A percentile compares a stretch with the other conserved stretches of the same genome.
Conservation (phyloP, 2,113 vertebrate species). For the Pleuronectes platessa region DNA sequence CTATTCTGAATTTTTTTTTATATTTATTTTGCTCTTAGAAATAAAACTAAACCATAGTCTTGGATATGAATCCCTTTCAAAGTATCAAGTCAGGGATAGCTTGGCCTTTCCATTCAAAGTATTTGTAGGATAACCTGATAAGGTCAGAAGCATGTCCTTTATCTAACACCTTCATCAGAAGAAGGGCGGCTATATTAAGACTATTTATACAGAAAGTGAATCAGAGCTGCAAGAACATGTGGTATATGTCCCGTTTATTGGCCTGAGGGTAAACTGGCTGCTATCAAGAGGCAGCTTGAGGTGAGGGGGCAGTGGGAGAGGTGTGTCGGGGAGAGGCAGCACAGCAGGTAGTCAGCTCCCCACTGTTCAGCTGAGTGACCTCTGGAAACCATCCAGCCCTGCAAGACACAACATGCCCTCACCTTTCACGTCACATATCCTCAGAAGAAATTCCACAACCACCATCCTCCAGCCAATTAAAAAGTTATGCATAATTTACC, state of each 20-base stretch:
- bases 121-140: conserved; percentile 36
- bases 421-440: conserved; percentile 68
- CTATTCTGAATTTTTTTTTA: no score
- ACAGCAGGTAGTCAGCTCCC: conserved; percentile 48
- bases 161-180: conserved; percentile 51
- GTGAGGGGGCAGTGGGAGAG: conserved; percentile 3
- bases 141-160: conserved; percentile 67
- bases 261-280: conserved; percentile 65
- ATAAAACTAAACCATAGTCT: neutral
- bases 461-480: conserved; percentile 76
- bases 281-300: conserved; percentile 52
- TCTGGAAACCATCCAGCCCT: conserved; percentile 66
- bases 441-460: conserved; percentile 62
- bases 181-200: conserved; percentile 67
- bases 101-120: conserved; percentile 32
- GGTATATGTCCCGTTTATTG: conserved; percentile 57
- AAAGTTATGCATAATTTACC: conserved; percentile 83
- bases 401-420: conserved; percentile 61
- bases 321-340: conserved; percentile 31
- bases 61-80: conserved; percentile 2
- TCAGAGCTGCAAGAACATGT: conserved; percentile 48
- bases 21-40: neutral
- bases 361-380: conserved; percentile 56
- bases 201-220: conserved; percentile 61
- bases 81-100: conserved; percentile 7